Conservation (phyloP, 2,888 invertebrate genomes). For the Vannuccia rotundouncinata region DNA sequence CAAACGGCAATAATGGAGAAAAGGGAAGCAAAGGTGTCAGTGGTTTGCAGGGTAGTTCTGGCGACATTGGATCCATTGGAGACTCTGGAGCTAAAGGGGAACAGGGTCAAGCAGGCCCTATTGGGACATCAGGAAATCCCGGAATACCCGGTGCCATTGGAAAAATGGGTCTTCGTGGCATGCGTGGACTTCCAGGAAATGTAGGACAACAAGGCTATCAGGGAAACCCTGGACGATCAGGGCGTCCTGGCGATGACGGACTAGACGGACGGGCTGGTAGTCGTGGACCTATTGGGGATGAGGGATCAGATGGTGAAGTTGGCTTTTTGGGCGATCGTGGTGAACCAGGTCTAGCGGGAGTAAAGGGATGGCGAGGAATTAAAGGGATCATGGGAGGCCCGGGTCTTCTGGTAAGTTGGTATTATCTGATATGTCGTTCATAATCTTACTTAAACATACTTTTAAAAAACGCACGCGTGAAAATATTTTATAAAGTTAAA, state of each 20-base stretch:
- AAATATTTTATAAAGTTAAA: too few species aligned
- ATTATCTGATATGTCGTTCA: too few species aligned
- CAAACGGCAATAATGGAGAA: not conserved
- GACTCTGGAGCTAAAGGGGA: not conserved
- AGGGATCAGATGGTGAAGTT: not conserved
- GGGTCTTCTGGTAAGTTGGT: not conserved
- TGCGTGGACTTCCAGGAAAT: not conserved
- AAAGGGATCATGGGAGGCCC: conserved; percentile 2
- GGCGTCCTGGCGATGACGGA: not conserved
- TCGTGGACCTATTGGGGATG: not conserved
- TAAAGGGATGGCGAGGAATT: conserved; percentile 1
- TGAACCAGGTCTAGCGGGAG: not conserved
- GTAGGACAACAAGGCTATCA: not conserved
- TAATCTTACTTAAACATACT: too few species aligned
- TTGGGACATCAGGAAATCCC: not conserved
- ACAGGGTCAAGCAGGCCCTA: not conserved
- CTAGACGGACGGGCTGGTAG: not conserved
- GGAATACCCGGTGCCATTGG: not conserved
- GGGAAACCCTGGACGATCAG: not conserved
- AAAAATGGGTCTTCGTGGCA: not conserved
- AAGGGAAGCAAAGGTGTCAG: not conserved
- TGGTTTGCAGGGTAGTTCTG: not conserved
- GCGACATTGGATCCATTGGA: not conserved
- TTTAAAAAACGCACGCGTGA: too few species aligned
- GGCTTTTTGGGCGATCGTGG: not conserved